A percentile compares a stretch with the other conserved stretches of the same genome.
Conservation (phyloP, 2,113 vertebrate species). For the Corvus moneduloides region DNA sequence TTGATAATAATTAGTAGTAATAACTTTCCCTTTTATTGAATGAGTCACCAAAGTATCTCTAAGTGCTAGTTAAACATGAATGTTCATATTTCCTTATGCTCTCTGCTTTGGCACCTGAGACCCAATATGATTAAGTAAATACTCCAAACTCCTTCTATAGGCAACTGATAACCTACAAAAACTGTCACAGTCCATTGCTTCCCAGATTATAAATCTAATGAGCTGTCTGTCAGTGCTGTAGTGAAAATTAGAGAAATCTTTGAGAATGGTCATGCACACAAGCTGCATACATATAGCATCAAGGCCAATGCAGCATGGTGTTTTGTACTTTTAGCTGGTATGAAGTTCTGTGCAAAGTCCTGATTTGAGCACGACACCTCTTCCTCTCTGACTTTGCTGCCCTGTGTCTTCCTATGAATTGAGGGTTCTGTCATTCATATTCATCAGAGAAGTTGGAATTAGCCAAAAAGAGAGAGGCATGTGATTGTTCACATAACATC, state of each 20-base stretch:
- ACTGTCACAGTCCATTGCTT: background rate
- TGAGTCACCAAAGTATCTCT: background rate
- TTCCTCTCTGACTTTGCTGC: background rate
- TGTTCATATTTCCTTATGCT: background rate
- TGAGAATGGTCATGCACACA: background rate
- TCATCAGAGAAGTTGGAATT: background rate
- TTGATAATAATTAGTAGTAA: constrained; percentile 17
- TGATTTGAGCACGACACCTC: background rate
- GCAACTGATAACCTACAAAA: background rate
- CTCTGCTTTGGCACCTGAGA: background rate
- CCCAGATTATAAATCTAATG: background rate
- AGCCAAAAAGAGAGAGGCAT: accelerated
- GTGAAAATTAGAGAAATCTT: background rate
- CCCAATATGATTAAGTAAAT: background rate
- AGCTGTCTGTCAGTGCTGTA: background rate
- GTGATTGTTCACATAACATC: background rate
- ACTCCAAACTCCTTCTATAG: background rate
- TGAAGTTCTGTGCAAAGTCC: background rate
- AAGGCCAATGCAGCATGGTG: background rate
- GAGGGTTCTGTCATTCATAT: background rate
- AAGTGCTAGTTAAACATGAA: background rate
- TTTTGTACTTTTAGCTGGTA: background rate
- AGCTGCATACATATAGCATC: background rate
- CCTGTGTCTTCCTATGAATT: background rate
- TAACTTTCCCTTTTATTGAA: background rate